A percentile compares a stretch with the other conserved stretches of the same genome.
Conservation (phyloP, 92 coral and sea anemone species). For the Siderastrea radians region DNA sequence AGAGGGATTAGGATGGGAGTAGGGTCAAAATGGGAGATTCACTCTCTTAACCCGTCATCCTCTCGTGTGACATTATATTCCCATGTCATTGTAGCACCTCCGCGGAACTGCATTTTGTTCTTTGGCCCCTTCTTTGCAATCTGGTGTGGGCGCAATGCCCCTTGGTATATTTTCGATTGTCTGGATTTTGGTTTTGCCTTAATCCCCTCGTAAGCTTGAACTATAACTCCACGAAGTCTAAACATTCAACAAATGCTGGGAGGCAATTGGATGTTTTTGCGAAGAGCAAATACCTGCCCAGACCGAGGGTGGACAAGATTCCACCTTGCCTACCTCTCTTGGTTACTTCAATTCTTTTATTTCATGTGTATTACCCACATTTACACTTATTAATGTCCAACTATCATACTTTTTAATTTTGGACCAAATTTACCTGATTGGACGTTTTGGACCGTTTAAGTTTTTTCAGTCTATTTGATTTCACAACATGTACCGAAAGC, state of each 20-base stretch:
- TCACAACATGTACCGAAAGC: neutral
- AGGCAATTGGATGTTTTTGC: neutral
- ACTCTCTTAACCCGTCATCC: too few species aligned
- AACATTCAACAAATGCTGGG: neutral
- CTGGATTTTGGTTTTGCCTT: too few species aligned
- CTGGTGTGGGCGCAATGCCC: constrained; percentile 22
- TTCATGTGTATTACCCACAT: too few species aligned
- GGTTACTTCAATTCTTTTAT: neutral
- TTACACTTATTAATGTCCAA: too few species aligned
- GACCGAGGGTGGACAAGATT: neutral
- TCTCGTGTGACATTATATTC: neutral
- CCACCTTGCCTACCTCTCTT: neutral
- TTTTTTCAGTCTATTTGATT: neutral
- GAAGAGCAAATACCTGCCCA: neutral
- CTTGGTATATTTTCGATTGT: neutral
- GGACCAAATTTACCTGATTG: too few species aligned
- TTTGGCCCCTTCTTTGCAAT: neutral
- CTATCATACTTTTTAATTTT: too few species aligned
- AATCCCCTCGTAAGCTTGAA: too few species aligned
- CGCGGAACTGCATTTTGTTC: neutral
- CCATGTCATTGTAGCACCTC: neutral
- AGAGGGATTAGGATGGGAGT: too few species aligned
- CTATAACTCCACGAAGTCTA: neutral
- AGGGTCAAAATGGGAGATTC: neutral
- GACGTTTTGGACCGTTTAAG: too few species aligned